Evolutionary conservation across 2,113 vertebrate species (phyloP).

Genomic region (Proteles cristata): DNA sequence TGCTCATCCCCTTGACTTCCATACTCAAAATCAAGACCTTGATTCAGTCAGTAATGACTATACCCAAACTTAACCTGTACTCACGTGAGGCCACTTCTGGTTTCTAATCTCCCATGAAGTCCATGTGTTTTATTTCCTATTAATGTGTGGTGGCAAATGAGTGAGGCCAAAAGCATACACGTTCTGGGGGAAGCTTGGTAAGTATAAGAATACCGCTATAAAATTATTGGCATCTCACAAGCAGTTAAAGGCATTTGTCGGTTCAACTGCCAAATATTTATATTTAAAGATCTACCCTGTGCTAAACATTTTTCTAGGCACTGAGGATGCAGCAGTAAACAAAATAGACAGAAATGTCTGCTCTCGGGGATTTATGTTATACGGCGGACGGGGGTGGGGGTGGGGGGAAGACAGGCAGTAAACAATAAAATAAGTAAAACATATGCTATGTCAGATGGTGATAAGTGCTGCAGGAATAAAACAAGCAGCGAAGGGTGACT

Average conservation of each 20-base stretch:
- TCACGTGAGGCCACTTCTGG: neutral
- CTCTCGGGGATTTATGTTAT: slow-evolving; percentile 1
- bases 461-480: slow-evolving; percentile 1
- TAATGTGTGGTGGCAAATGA: neutral
- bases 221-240: slow-evolving; percentile 27
- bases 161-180: neutral
- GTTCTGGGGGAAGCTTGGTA: neutral
- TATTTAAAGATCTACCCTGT: slow-evolving; percentile 8
- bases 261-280: slow-evolving; percentile 59
- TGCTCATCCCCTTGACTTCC: neutral
- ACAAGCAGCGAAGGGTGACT: neutral
- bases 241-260: slow-evolving; percentile 42
- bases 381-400: neutral
- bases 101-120: neutral
- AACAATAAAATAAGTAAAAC: slow-evolving; percentile 55
- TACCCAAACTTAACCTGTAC: neutral
- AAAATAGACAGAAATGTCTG: slow-evolving; percentile 30
- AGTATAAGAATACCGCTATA: neutral
- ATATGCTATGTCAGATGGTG: slow-evolving; percentile 54
- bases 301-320: slow-evolving; percentile 52
- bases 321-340: slow-evolving; percentile 40
- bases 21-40: neutral
- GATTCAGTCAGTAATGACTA: neutral
- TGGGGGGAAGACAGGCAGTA: neutral
- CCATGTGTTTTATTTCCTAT: neutral